Evolutionary conservation across 2,797 vertebrate species (phyloP).

Genomic region (Falco berigora): DNA sequence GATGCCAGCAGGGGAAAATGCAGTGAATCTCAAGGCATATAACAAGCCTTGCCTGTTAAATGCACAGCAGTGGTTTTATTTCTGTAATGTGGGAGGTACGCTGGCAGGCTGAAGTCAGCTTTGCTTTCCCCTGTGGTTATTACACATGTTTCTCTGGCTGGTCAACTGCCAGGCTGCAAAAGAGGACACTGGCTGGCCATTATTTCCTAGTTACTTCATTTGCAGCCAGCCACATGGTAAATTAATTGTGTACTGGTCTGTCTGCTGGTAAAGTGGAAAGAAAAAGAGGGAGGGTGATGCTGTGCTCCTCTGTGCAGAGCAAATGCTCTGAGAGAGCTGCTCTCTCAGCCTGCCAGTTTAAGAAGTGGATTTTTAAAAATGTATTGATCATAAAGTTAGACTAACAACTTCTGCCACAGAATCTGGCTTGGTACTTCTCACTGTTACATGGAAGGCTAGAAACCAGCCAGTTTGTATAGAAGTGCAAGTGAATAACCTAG

Average conservation of each 20-base stretch:
- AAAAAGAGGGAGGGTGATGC: background rate
- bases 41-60: background rate
- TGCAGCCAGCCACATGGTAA: background rate
- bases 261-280: background rate
- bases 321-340: background rate
- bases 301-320: fast-evolving
- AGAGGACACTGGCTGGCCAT: fast-evolving
- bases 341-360: background rate
- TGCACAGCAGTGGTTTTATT: background rate
- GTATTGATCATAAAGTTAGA: background rate
- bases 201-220: background rate
- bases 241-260: background rate
- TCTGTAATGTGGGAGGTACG: background rate
- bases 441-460: background rate
- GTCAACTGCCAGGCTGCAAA: background rate
- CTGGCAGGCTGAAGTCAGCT: background rate
- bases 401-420: background rate
- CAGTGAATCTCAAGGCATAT: background rate
- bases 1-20: slow-evolving; percentile 2
- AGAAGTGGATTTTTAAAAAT: background rate
- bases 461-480: background rate
- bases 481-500: background rate
- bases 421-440: background rate
- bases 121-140: background rate
- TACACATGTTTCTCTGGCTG: background rate